Evolutionary conservation across 2,888 invertebrate species (phyloP), one percentile per base, ranked within the genome.

Genomic region (Heliconius ismenius): DNA sequence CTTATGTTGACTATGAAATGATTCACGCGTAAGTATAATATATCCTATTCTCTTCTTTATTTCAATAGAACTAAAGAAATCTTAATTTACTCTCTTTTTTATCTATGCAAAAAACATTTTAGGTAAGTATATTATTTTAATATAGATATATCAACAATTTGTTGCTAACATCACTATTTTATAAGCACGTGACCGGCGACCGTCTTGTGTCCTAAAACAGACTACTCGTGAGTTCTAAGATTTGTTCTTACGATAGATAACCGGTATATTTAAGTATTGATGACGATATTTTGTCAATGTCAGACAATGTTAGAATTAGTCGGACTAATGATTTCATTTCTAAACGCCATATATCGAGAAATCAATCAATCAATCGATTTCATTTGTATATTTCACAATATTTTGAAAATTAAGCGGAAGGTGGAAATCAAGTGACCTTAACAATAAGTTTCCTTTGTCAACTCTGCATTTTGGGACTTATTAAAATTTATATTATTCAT

Each of bases 141-240:
- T 15, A 73, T 70, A 64, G 28, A 58, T 39, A 28, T 21, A 54
- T 54, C 9, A n/a, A 54, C 3, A n/a, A 36, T 24, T 76, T n/a
- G 18, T 10, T 0, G 3, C 0, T 58, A 26, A n/a, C 72, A 64
- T 43, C 76, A 24, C 72, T 76, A 73, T 39, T n/a, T 4, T 26
- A 64, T n/a, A 67, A 75, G 54, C 79, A 79, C 75, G 75, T 69
- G 77, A 77, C 75, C 39, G 26, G 76, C 58, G 65, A 68, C 62
- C 49, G 75, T 77, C 58, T 63, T 73, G 64, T 54, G 77, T 69
- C 77, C 73, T 75, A 79, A 77, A 75, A 69, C 18, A 60, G 70
- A 64, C 24, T 65, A 60, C 73, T 75, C 70, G 77, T 79, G 79
- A 77, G 63, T 69, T 67, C 68, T 24, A 75, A 65, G 64, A 65